Conservation (phyloP, 2,888 invertebrate genomes). For the Pollenia angustigena region DNA sequence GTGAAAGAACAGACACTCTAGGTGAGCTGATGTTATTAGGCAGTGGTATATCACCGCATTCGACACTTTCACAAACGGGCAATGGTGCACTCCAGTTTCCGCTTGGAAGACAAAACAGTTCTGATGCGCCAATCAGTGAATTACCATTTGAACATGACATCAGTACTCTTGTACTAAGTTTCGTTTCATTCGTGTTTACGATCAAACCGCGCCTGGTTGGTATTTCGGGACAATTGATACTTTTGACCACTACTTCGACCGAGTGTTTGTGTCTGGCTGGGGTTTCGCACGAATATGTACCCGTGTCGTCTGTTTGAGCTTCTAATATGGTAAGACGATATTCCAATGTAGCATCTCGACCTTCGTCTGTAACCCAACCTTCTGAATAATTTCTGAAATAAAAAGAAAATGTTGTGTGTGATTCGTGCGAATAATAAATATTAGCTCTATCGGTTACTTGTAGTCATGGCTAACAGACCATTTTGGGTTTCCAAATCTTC, state of each 20-base stretch:
- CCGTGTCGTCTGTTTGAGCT: slow-evolving; percentile 93
- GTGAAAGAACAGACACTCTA: slow-evolving; percentile 89
- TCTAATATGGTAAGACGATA: slow-evolving; percentile 92
- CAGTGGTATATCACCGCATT: slow-evolving; percentile 90
- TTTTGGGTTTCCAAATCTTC: slow-evolving; percentile 93
- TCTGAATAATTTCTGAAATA: slow-evolving; percentile 88
- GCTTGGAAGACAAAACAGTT: slow-evolving; percentile 91
- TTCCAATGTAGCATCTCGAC: slow-evolving; percentile 91
- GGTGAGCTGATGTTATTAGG: slow-evolving; percentile 87
- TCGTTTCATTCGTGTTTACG: slow-evolving; percentile 89
- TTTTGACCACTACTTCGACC: slow-evolving; percentile 91
- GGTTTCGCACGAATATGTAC: slow-evolving; percentile 92
- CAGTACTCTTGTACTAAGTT: slow-evolving; percentile 89
- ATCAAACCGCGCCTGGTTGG: slow-evolving; percentile 90
- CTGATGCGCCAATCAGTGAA: slow-evolving; percentile 90
- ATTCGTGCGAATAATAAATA: neutral
- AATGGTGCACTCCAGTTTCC: slow-evolving; percentile 94
- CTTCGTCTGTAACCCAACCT: slow-evolving; percentile 92
- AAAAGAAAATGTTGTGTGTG: slow-evolving; percentile 35
- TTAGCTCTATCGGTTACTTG: slow-evolving; percentile 79
- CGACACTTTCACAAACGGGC: slow-evolving; percentile 93
- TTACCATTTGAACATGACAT: slow-evolving; percentile 93
- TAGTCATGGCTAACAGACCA: slow-evolving; percentile 91
- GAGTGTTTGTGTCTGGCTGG: slow-evolving; percentile 93
- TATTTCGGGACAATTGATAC: slow-evolving; percentile 91